Evolutionary conservation across 1,140 invertebrate species (phyloP).

Genomic region (Bombus pyrosoma): DNA sequence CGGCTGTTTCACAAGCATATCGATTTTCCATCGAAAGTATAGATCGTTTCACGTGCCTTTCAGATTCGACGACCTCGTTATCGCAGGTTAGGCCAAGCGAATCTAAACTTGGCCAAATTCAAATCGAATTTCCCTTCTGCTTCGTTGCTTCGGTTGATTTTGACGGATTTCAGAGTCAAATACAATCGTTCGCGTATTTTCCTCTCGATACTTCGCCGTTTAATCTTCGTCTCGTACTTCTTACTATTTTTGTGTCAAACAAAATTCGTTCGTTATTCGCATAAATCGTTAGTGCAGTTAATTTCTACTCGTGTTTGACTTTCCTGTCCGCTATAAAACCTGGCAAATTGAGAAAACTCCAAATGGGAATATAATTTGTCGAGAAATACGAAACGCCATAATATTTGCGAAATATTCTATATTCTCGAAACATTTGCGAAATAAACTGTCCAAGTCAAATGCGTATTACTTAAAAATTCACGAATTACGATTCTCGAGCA

Average conservation of each 20-base stretch:
- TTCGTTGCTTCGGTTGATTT: constrained; percentile 17
- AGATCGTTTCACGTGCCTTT: constrained; percentile 26
- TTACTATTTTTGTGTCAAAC: background rate
- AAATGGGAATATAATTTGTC: too few species aligned
- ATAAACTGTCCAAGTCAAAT: too few species aligned
- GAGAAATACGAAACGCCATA: too few species aligned
- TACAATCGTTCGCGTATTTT: constrained; percentile 35
- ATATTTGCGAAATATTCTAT: too few species aligned
- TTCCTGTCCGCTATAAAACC: too few species aligned
- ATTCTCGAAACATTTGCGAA: too few species aligned
- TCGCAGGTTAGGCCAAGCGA: constrained; percentile 29
- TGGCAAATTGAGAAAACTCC: fast-evolving
- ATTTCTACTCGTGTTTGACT: background rate
- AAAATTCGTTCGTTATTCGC: background rate
- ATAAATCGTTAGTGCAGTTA: background rate
- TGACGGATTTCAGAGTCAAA: constrained; percentile 23
- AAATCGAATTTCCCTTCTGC: constrained; percentile 44
- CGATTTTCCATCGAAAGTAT: constrained; percentile 48
- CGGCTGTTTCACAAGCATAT: constrained; percentile 40
- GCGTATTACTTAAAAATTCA: too few species aligned
- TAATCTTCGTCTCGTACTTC: background rate
- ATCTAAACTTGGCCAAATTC: constrained; percentile 46
- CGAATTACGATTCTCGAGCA: too few species aligned
- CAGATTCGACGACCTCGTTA: constrained; percentile 48
- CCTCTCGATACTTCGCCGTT: background rate